Conservation (phyloP, 2,797 vertebrate species). For the Microcaecilia unicolor region DNA sequence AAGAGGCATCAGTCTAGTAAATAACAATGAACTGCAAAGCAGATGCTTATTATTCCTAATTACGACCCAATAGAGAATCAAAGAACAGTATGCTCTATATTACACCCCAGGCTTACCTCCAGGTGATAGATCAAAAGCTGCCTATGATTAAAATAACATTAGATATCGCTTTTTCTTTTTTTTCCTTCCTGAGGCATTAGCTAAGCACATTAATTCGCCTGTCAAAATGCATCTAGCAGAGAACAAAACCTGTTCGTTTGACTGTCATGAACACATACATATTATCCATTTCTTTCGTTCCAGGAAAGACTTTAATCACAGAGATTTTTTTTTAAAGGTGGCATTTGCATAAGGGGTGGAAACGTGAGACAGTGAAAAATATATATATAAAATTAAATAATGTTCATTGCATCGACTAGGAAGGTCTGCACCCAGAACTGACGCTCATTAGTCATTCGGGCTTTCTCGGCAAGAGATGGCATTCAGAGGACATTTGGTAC, state of each 20-base stretch:
- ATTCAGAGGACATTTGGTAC: constrained; percentile 12
- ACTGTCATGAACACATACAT: constrained; percentile 25
- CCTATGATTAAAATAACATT: constrained; percentile 24
- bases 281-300: constrained; percentile 29
- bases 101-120: too few species aligned
- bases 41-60: too few species aligned
- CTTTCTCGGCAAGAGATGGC: constrained; percentile 11
- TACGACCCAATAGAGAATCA: too few species aligned
- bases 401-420: constrained; percentile 32
- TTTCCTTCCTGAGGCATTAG: constrained; percentile 33
- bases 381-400: constrained; percentile 33
- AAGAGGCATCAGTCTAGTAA: too few species aligned
- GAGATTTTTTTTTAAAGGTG: constrained; percentile 20
- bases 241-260: constrained; percentile 25
- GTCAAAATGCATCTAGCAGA: constrained; percentile 34
- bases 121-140: neutral
- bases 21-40: too few species aligned
- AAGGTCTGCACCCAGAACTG: constrained; percentile 21
- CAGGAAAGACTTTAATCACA: constrained; percentile 33
- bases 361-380: too few species aligned
- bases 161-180: constrained; percentile 3
- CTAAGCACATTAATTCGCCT: constrained; percentile 29
- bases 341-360: constrained; percentile 17
- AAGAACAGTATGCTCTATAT: too few species aligned
- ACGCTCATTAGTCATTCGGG: constrained; percentile 29